These are phyloP conservation scores for Cheilosia urbana DNA, from an alignment of 2,888 invertebrate genomes.

Conservation along the genomic window DNA sequence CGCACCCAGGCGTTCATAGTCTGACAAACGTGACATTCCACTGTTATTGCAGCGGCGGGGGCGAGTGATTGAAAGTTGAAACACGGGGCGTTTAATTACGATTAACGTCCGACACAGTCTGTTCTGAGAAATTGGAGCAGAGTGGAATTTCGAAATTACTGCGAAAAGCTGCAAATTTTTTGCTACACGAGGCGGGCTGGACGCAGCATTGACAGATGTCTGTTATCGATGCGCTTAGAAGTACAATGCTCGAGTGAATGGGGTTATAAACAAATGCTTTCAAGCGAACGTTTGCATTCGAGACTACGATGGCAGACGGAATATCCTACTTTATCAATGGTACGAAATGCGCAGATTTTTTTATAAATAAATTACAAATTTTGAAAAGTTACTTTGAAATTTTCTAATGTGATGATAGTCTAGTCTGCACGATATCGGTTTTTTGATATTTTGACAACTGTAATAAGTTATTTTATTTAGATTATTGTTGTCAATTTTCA, in stretches of 20 bases:
- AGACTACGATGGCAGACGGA: no score
- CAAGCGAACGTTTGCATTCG: no score
- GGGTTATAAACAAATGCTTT: no score
- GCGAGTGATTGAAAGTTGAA: slow-evolving; percentile 9
- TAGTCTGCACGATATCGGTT: no score
- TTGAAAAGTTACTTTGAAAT: no score
- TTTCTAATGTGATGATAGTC: no score
- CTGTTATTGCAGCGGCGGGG: neutral
- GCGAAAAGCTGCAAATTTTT: slow-evolving; percentile 13
- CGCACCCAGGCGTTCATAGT: slow-evolving; percentile 20
- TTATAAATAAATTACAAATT: no score
- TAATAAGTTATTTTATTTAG: no score
- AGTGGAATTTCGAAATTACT: slow-evolving; percentile 22
- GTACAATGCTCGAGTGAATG: neutral
- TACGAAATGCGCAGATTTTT: no score
- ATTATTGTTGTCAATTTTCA: no score
- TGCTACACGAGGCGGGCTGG: slow-evolving; percentile 1
- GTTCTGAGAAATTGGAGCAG: slow-evolving; percentile 12
- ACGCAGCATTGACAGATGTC: neutral
- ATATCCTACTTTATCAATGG: no score
- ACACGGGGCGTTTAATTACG: slow-evolving; percentile 42
- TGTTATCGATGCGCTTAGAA: neutral
- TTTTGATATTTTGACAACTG: no score
- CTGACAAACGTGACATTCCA: slow-evolving; percentile 6
- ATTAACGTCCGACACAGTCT: slow-evolving; percentile 11